phyloP scores from a whole-genome alignment of 2,888 invertebrate species.

The Orthosia gracilis region DNA sequence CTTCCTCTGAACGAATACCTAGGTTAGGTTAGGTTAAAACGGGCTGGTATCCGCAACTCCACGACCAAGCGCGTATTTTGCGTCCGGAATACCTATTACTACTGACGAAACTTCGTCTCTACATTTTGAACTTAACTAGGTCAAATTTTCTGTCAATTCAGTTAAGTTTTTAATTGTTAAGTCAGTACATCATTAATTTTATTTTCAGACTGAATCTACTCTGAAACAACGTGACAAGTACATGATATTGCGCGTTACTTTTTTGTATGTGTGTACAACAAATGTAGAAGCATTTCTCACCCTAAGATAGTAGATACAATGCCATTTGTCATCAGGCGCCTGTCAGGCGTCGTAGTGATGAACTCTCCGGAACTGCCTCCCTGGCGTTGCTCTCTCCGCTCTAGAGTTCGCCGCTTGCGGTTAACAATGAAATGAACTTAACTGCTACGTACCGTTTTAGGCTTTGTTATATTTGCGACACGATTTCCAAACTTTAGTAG shows the following conservation, averaged over 20 bases:
- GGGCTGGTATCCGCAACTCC: too few relatives aligned
- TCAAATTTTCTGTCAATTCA: not conserved
- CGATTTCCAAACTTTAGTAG: not conserved
- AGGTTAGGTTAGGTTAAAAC: too few relatives aligned
- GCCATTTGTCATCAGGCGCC: slow-evolving; percentile 49
- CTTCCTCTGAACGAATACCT: not conserved
- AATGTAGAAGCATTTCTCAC: slow-evolving; percentile 35
- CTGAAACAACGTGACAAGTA: not conserved
- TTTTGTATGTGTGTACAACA: slow-evolving; percentile 13
- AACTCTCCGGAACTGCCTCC: slow-evolving; percentile 30
- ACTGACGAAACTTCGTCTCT: not conserved
- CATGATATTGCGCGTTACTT: not conserved
- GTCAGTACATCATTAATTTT: not conserved
- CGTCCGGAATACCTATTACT: too few relatives aligned
- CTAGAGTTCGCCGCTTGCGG: slow-evolving; percentile 10
- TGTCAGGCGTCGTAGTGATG: slow-evolving; percentile 47
- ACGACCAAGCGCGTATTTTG: too few relatives aligned
- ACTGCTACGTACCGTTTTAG: slow-evolving; percentile 9
- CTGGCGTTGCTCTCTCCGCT: slow-evolving; percentile 8
- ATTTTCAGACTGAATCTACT: not conserved
- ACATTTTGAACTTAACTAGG: not conserved
- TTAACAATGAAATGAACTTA: slow-evolving; percentile 33
- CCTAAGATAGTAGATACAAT: slow-evolving; percentile 40
- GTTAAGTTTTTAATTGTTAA: not conserved
- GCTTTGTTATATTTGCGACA: not conserved